A percentile compares a stretch with the other conserved stretches of the same genome.
These are phyloP conservation scores for Coranthus polyacanthus DNA, from an alignment of 2,797 vertebrate species.

Conservation along the genomic window DNA sequence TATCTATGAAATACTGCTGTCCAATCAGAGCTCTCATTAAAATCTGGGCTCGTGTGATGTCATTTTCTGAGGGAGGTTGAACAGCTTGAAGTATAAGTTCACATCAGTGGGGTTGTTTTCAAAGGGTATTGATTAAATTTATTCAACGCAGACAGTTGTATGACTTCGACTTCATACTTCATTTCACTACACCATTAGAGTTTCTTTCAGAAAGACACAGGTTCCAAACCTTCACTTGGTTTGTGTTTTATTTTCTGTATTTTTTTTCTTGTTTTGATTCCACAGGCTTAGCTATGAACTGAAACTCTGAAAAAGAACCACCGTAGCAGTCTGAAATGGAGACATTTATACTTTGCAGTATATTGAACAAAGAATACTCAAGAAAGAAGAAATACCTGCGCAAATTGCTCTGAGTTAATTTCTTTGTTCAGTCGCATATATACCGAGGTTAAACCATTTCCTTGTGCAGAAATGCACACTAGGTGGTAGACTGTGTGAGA, in stretches of 20 bases:
- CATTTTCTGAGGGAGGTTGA: constrained; percentile 51
- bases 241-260: background rate
- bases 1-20: constrained; percentile 54
- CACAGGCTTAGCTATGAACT: constrained; percentile 7
- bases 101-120: constrained; percentile 37
- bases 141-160: constrained; percentile 19
- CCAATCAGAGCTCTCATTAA: constrained; percentile 74
- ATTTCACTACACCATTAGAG: constrained; percentile 20
- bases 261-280: constrained; percentile 5
- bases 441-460: constrained; percentile 32
- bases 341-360: constrained; percentile 5
- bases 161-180: constrained; percentile 4
- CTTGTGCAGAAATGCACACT: constrained; percentile 36
- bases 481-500: constrained; percentile 37
- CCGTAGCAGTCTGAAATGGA: background rate
- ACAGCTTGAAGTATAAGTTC: constrained; percentile 58
- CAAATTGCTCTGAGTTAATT: constrained; percentile 20
- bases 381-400: constrained; percentile 8
- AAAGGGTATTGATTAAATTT: constrained; percentile 35
- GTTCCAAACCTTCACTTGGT: constrained; percentile 2
- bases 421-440: constrained; percentile 25
- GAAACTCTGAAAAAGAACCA: constrained; percentile 5
- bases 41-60: constrained; percentile 53
- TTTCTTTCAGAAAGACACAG: constrained; percentile 8
- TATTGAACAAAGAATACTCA: constrained; percentile 9